Percentiles rank a stretch among this genome's conserved stretches.
Evolutionary conservation across 2,113 vertebrate genomes (phyloP).

Genomic region (Galeopterus variegatus): DNA sequence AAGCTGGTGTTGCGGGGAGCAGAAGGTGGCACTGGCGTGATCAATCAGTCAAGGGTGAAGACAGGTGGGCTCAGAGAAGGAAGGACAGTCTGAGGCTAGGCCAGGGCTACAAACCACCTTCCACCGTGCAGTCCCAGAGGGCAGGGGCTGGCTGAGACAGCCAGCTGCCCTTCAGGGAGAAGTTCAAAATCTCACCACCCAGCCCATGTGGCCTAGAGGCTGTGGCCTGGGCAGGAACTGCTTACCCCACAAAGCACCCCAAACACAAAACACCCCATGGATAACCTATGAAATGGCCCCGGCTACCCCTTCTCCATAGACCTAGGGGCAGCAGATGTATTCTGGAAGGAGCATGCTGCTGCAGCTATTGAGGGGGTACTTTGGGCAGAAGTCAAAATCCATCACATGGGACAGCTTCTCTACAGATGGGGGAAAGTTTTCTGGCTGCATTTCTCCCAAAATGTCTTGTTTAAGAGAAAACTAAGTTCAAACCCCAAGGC

Average conservation of each 20-base stretch:
- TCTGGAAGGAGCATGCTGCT: no score
- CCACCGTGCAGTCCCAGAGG: not conserved
- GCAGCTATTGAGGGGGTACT: accelerated
- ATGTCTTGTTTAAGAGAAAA: not conserved
- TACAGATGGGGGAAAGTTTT: not conserved
- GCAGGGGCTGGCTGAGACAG: not conserved
- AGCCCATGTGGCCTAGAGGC: not conserved
- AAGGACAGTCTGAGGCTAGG: not conserved
- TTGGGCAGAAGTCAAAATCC: not conserved
- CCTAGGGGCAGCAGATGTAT: not conserved
- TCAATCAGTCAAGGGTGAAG: not conserved
- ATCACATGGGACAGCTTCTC: not conserved
- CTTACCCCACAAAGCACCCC: not conserved
- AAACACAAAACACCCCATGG: accelerated
- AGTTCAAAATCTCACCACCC: not conserved
- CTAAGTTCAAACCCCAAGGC: not conserved
- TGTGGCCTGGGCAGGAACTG: not conserved
- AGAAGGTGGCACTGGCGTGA: accelerated
- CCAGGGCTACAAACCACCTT: accelerated
- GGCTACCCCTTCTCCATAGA: not conserved
- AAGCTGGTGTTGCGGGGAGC: accelerated
- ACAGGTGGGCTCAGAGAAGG: not conserved
- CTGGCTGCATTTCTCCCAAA: no score
- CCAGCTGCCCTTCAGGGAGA: not conserved
- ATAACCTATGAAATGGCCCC: not conserved